Evolutionary conservation across 1,140 invertebrate species (phyloP).

Genomic region (Dinoponera quadriceps): DNA sequence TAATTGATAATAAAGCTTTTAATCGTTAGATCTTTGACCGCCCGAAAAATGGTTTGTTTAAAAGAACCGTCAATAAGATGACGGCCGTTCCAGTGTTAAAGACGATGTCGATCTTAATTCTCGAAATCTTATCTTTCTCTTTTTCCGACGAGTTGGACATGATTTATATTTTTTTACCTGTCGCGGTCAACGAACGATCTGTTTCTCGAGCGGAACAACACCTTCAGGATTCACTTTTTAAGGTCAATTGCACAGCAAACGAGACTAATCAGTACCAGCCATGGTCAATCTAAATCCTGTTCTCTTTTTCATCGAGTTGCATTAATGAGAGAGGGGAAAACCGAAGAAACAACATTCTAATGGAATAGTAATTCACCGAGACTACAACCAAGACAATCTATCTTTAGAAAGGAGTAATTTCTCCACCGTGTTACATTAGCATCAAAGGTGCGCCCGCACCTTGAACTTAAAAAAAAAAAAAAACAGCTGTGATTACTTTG

Average conservation of each 20-base stretch:
- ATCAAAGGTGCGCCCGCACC: background rate
- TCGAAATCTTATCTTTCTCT: background rate
- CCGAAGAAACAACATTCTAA: too few species aligned
- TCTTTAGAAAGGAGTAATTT: background rate
- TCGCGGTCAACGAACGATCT: too few species aligned
- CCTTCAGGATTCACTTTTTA: too few species aligned
- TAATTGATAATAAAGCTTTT: background rate
- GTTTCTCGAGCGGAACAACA: too few species aligned
- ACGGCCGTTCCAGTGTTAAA: conserved; percentile 19
- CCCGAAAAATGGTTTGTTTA: background rate
- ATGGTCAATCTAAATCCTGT: too few species aligned
- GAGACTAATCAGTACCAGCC: too few species aligned
- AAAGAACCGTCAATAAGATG: background rate
- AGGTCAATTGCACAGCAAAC: too few species aligned
- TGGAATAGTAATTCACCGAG: too few species aligned
- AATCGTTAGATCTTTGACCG: background rate
- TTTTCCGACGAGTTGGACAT: background rate
- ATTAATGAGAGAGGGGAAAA: too few species aligned
- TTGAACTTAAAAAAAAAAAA: background rate
- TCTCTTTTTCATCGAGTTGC: too few species aligned
- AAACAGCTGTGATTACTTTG: conserved; percentile 12
- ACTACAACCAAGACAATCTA: too few species aligned
- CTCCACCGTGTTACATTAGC: background rate
- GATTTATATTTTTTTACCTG: too few species aligned
- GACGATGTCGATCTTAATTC: background rate